Evolutionary conservation across 2,113 vertebrate genomes (phyloP), one percentile per base, ranked within the genome.

Genomic region (Petrocephalus zakoni): DNA sequence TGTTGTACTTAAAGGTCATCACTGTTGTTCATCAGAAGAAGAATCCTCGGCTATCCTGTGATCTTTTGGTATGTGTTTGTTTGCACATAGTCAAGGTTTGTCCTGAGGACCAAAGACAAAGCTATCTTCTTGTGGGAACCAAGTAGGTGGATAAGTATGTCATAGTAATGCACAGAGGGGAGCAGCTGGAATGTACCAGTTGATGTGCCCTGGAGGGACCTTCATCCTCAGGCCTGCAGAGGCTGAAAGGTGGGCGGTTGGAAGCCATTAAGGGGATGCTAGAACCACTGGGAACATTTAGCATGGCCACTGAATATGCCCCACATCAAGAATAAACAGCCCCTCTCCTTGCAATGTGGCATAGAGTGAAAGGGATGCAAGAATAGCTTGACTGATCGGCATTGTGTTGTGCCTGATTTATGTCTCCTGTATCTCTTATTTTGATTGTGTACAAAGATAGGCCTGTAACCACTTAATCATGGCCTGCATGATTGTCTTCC

Each of bases 171-270:
- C 11, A 10, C 25, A 81, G 25, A 34, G 46, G 11, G 17, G 10
- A 15, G 75, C 19, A 46, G 75, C 0, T 25, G 75, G 37, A 13
- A 42, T 46, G 37, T 81, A 29, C 37, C 49, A 88, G 72, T 9
- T 81, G 49, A 21, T 52, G 46, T 51, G 46, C 87, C 29, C 19
- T 49, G 34, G 17, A 46, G 72, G 75, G 68, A 46, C 94, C 95
- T 91, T 90, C 92, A 93, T 95, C 95, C 94, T 46, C 93, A 94
- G 93, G 11, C 61, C 94, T 92, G 53, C 92, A 94, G 95, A 94
- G 94, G 94, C 94, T 95, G 94, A 93, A 94, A 95, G 93, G 91
- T 92, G 91, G 93, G 94, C 94, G 94, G 95, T 94, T 94, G 93
- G 92, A 93, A 92, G 93, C 94, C 93, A 92, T 94, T 95, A 88